Evolutionary conservation across 2,888 invertebrate species (phyloP).

Genomic region (Leucoptera coffeella): DNA sequence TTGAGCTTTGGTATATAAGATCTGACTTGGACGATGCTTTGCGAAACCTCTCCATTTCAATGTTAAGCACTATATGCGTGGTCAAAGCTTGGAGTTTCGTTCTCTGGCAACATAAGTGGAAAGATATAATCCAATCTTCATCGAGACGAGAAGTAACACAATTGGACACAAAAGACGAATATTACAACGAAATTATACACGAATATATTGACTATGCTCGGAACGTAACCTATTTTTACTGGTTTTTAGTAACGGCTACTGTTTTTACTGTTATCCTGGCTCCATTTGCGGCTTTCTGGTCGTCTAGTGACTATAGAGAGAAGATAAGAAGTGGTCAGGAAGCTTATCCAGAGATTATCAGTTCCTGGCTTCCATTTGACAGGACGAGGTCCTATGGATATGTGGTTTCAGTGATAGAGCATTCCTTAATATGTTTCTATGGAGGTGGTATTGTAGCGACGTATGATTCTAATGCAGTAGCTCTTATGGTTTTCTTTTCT

Average conservation of each 20-base stretch:
- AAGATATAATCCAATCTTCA: conserved; percentile 16
- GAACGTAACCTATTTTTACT: conserved; percentile 23
- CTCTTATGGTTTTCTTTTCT: conserved; percentile 30
- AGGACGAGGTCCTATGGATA: conserved; percentile 21
- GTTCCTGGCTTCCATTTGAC: conserved; percentile 32
- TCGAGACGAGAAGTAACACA: conserved; percentile 19
- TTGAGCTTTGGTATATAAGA: conserved; percentile 25
- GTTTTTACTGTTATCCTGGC: conserved; percentile 21
- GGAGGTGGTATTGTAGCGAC: conserved; percentile 31
- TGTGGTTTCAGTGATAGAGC: conserved; percentile 15
- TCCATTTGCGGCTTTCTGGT: conserved; percentile 17
- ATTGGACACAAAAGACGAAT: conserved; percentile 11
- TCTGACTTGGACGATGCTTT: conserved; percentile 19
- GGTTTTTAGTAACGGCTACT: conserved; percentile 20
- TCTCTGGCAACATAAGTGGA: conserved; percentile 23
- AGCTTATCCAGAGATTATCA: conserved; percentile 31
- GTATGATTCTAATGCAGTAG: conserved; percentile 31
- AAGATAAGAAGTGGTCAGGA: conserved; percentile 10
- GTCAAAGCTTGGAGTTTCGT: conserved; percentile 25
- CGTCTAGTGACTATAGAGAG: conserved; percentile 11
- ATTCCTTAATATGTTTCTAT: conserved; percentile 21
- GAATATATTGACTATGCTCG: conserved; percentile 25
- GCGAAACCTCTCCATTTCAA: conserved; percentile 24
- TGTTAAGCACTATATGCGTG: conserved; percentile 27
- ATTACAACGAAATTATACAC: conserved; percentile 12